Percentiles rank a stretch among this genome's conserved stretches.
These are phyloP conservation scores for Drosophila paranaensis DNA, from an alignment of 2,888 invertebrate species.

Conservation along the genomic window DNA sequence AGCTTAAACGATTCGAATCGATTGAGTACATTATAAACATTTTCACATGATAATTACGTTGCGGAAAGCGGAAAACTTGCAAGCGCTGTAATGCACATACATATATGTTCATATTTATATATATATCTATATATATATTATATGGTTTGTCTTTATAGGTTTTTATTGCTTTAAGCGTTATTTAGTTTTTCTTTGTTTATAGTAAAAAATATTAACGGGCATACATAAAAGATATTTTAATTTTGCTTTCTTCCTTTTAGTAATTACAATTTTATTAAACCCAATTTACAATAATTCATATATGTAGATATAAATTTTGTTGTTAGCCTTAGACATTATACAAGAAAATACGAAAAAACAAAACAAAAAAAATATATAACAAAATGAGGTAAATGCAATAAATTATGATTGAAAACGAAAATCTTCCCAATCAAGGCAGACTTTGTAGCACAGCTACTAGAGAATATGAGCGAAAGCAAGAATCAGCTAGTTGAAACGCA, in stretches of 20 bases:
- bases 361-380: conserved; percentile 22
- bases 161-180: conserved; percentile 81
- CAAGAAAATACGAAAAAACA: conserved; percentile 25
- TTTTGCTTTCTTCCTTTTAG: conserved; percentile 66
- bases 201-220: conserved; percentile 52
- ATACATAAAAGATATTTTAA: conserved; percentile 52
- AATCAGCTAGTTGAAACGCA: conserved; percentile 7
- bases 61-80: conserved; percentile 20
- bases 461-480: conserved; percentile 11
- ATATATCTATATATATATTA: conserved; percentile 50
- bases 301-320: conserved; percentile 71
- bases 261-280: conserved; percentile 59
- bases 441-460: conserved; percentile 11
- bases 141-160: conserved; percentile 66
- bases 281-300: conserved; percentile 58
- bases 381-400: conserved; percentile 42
- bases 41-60: conserved; percentile 20
- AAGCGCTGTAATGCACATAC: conserved; percentile 40
- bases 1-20: conserved; percentile 11
- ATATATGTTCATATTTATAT: conserved; percentile 34
- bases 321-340: conserved; percentile 60
- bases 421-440: conserved; percentile 20
- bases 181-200: conserved; percentile 80
- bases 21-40: conserved; percentile 18
- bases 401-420: conserved; percentile 30